phyloP scores from a whole-genome alignment of 2,888 invertebrate species.

The Gastrophysa polygoni region DNA sequence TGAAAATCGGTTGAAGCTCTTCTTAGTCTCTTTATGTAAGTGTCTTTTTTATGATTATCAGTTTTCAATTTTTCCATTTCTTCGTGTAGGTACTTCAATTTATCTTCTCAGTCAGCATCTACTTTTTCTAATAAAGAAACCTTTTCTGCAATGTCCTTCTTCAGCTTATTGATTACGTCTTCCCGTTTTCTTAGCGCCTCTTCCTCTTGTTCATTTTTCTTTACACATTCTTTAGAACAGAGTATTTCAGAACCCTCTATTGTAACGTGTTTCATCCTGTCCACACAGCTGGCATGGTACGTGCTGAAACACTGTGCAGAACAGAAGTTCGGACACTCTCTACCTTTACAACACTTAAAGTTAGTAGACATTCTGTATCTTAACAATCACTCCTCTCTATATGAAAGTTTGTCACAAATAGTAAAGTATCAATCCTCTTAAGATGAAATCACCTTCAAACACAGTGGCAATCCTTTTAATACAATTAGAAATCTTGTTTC shows the following conservation, averaged over 20 bases:
- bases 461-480: too few species aligned
- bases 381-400: slow-evolving; percentile 4
- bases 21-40: slow-evolving; percentile 4
- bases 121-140: slow-evolving; percentile 11
- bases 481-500: too few species aligned
- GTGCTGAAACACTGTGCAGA: slow-evolving; percentile 12
- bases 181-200: slow-evolving; percentile 5
- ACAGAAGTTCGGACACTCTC: slow-evolving; percentile 8
- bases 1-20: slow-evolving; percentile 8
- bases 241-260: slow-evolving; percentile 7
- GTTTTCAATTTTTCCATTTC: slow-evolving; percentile 5
- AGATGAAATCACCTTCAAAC: too few species aligned
- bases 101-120: slow-evolving; percentile 7
- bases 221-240: slow-evolving; percentile 8
- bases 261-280: slow-evolving; percentile 6
- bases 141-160: neutral
- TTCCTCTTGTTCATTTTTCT: slow-evolving; percentile 8
- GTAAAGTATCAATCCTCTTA: neutral
- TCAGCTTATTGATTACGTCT: slow-evolving; percentile 7
- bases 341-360: slow-evolving; percentile 9
- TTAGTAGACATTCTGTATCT: slow-evolving; percentile 7
- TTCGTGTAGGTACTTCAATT: slow-evolving; percentile 4
- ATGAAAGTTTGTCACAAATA: neutral
- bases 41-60: slow-evolving; percentile 9
- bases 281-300: slow-evolving; percentile 1